Evolutionary conservation across 2,888 invertebrate species (phyloP), one percentile per base, ranked within the genome.

Genomic region (Megamerina dolium): DNA sequence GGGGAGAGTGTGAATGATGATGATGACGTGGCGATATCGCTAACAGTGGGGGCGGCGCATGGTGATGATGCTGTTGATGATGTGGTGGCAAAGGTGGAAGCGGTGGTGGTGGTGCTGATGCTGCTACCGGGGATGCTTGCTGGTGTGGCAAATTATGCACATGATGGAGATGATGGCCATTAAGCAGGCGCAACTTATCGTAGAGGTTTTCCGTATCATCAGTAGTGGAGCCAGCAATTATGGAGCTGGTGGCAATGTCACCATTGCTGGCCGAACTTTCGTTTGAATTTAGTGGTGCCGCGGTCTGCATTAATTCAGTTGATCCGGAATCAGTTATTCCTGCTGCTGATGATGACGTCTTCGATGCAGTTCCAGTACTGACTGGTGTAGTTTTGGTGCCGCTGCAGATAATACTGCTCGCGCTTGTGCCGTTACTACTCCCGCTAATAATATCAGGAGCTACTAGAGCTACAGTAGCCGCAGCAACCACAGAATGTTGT

Each of bases 181-280:
- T 70, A 13, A 70, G 47, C 27, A 66, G 49, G 30, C 66, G 63
- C 10, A 70, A 51, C 51, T 69, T 70, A 45, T 69, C 69, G 46
- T 70, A 70, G n/a, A 67, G 57, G 10, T 48, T 51, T 38, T 51
- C 53, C n/a, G 51, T 45, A 20, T 49, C 48, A 32, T 45, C 43
- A 34, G 40, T 46, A 19, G 44, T 36, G 21, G 48, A 48, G 10
- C 43, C 44, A 1, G 52, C 45, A 17, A 41, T 45, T 12, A 45
- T 39, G 5, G 49, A 31, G 31, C 52, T 61, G 6, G 59, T 64
- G 8, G 59, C 59, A 16, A 38, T 29, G 6, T 50, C 52, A 9
- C 55, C 59, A 35, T 56, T 59, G 12, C 62, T 64, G 9, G 58
- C 57, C 2, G 57, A 57, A 39, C 63, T 68, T 23, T 64, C 66